phyloP scores from a whole-genome alignment of 2,113 vertebrate genomes.

The Pyrgilauda ruficollis region DNA sequence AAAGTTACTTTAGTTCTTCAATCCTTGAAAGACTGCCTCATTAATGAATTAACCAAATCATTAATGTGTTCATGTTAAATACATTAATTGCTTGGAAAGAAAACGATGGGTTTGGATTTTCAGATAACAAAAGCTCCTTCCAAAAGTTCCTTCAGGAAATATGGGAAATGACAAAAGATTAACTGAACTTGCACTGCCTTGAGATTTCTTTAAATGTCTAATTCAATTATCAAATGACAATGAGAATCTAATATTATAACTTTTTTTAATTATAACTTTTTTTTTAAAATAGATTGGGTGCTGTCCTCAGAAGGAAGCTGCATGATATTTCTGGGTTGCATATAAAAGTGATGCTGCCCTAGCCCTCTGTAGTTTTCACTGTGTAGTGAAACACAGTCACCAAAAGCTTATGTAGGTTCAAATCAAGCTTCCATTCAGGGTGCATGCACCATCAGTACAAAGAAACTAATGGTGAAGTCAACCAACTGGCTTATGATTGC shows the following conservation, averaged over 20 bases:
- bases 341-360: not conserved
- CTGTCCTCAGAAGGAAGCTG: not conserved
- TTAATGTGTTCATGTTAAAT: not conserved
- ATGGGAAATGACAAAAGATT: not conserved
- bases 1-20: not conserved
- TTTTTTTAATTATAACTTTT: not conserved
- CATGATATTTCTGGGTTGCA: not conserved
- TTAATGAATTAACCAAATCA: not conserved
- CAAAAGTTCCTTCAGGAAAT: not conserved
- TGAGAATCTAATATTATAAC: not conserved
- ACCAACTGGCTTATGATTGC: not conserved
- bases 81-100: not conserved
- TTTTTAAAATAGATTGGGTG: not conserved
- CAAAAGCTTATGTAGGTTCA: not conserved
- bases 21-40: not conserved
- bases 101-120: not conserved
- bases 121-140: not conserved
- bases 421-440: not conserved
- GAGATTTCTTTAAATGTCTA: not conserved
- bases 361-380: not conserved
- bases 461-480: not conserved
- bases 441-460: not conserved
- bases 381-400: not conserved
- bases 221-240: not conserved
- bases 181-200: not conserved